Evolutionary conservation across 2,888 invertebrate genomes (phyloP).

Genomic region (Stenolophus ochropezus): DNA sequence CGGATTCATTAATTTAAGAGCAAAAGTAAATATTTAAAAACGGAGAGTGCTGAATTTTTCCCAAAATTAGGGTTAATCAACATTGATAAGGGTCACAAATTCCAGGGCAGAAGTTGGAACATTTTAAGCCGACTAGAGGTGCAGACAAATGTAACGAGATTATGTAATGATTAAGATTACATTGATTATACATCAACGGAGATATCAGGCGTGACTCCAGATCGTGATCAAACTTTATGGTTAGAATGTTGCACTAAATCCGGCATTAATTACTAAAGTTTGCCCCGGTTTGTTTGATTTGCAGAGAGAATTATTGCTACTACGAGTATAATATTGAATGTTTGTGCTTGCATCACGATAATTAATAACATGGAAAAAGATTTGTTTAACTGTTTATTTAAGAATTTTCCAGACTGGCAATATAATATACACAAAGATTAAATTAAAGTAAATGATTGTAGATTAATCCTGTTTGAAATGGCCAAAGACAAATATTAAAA

Average conservation of each 20-base stretch:
- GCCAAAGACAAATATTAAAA: too few species aligned
- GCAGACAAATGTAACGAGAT: neutral
- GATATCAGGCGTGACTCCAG: neutral
- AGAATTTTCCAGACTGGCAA: too few species aligned
- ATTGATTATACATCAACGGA: neutral
- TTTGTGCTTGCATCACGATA: neutral
- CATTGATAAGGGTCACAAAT: neutral
- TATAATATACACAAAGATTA: too few species aligned
- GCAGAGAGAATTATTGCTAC: neutral
- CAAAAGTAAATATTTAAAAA: too few species aligned
- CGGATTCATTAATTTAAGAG: too few species aligned
- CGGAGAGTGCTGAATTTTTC: too few species aligned
- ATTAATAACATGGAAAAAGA: too few species aligned
- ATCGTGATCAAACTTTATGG: slow-evolving; percentile 13
- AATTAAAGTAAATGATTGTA: too few species aligned
- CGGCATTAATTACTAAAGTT: neutral
- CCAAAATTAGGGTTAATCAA: neutral
- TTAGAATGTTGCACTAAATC: slow-evolving; percentile 2
- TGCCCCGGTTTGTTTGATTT: neutral
- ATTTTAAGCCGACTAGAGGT: neutral
- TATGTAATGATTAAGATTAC: slow-evolving; percentile 15
- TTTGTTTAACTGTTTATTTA: too few species aligned
- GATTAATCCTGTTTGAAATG: too few species aligned
- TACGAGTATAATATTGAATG: neutral
- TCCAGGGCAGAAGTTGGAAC: neutral